These are phyloP conservation scores for Oligia latruncula DNA, from an alignment of 2,888 invertebrate genomes.

Conservation along the genomic window DNA sequence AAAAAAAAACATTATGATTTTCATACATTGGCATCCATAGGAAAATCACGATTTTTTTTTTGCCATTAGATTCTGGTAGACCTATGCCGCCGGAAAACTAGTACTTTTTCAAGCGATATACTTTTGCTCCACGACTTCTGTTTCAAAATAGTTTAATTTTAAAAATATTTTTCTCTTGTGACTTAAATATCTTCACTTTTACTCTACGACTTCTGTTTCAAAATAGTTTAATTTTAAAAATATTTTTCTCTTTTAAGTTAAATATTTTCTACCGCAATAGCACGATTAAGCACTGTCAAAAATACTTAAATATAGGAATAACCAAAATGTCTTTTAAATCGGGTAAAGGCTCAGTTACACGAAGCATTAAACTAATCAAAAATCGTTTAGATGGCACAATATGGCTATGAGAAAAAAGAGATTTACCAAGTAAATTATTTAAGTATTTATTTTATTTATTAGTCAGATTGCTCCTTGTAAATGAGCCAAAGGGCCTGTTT, in stretches of 20 bases:
- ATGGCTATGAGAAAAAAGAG: neutral
- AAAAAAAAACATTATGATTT: too few relatives aligned
- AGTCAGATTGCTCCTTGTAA: neutral
- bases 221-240: neutral
- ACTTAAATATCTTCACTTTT: neutral
- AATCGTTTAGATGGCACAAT: neutral
- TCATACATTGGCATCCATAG: too few relatives aligned
- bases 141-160: neutral
- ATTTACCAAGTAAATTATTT: neutral
- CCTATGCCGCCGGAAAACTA: neutral
- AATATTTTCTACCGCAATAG: neutral
- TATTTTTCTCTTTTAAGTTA: neutral
- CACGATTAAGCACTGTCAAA: slow-evolving; percentile 2
- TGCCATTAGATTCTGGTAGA: too few relatives aligned
- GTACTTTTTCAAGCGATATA: neutral
- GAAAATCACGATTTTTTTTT: too few relatives aligned
- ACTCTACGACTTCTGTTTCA: neutral
- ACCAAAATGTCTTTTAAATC: slow-evolving; percentile 22
- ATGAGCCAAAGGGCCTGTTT: neutral
- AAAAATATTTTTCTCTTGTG: neutral
- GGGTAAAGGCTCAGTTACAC: neutral
- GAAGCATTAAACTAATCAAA: neutral
- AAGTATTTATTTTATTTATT: neutral
- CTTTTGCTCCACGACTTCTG: neutral
- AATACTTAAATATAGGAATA: neutral